Evolutionary conservation across 1,140 invertebrate genomes (phyloP), one percentile per base, ranked within the genome.

Genomic region (Bombus balteatus): DNA sequence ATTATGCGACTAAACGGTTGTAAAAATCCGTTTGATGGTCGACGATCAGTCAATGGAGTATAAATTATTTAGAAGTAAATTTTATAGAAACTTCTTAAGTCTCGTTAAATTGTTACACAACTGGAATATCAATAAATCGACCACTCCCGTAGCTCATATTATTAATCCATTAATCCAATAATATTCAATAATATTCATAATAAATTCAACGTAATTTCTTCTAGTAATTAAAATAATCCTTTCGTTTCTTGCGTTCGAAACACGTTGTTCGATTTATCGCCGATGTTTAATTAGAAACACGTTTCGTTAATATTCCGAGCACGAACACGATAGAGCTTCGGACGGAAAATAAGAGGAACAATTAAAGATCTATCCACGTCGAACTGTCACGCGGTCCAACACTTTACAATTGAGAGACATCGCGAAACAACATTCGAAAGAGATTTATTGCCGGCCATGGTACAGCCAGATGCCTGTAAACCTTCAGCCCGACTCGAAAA

Each of bases 401-500:
- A 47, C 39, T 62, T 62, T 74, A 73, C 53, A 73, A 74, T 47
- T 34, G 70, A 74, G 71, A 43, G 39, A 62, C 39, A 82, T 15
- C 8, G 34, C 28, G 37, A 57, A 72, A 81, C 43, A 70, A 80
- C 71, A 47, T 82, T 74, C 41, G 71, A 82, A 62, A 47, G 53
- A 74, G 80, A 82, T 82, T 74, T 73, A 65, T 74, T 41, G 71
- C 39, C 13, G 13, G 8, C 8, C 1, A 65, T 57, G 39, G 71
- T 41, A 37, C 53, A 41, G n/a, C 39, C 39, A 22, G 80, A 18
- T 59, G 39, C 53, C 53, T 62, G 80, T 65, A 74, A 82, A 82
- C 53, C 80, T 73, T n/a, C n/a, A 22, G 12, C 25, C 22, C n/a
- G 39, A 28, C 53, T 82, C n/a, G 70, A 82, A 74, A 82, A 82